These are phyloP conservation scores for Dryococelus australis DNA, from an alignment of 2,888 invertebrate genomes.

Conservation along the genomic window DNA sequence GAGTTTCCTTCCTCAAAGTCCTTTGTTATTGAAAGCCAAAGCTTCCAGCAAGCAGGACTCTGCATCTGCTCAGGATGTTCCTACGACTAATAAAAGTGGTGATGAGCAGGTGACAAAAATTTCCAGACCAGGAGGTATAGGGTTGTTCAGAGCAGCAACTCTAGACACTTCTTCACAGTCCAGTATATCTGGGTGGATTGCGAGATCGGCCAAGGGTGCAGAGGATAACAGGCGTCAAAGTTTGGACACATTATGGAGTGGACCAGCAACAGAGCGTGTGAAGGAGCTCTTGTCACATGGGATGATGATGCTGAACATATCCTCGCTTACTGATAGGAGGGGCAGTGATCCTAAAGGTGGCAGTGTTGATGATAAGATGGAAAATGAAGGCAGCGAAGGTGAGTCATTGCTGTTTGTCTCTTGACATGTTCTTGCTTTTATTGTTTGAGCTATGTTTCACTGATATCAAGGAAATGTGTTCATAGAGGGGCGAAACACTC, in stretches of 20 bases:
- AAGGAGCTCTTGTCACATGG: slow-evolving; percentile 84
- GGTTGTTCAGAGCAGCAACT: slow-evolving; percentile 26
- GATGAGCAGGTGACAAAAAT: slow-evolving; percentile 62
- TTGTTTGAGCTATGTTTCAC: background rate
- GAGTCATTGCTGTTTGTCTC: slow-evolving; percentile 18
- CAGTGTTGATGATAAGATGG: slow-evolving; percentile 22
- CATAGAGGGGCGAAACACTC: slow-evolving; percentile 34
- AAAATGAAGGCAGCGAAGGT: slow-evolving; percentile 20
- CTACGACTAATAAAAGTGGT: slow-evolving; percentile 49
- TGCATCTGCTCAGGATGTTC: background rate
- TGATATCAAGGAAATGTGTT: background rate
- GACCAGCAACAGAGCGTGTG: slow-evolving; percentile 74
- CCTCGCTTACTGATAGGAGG: slow-evolving; percentile 74
- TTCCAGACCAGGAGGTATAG: slow-evolving; percentile 54
- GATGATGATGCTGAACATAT: slow-evolving; percentile 74
- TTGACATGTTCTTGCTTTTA: slow-evolving; percentile 11
- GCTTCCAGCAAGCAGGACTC: background rate
- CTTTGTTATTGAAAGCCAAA: slow-evolving; percentile 31
- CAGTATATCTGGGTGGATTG: slow-evolving; percentile 65
- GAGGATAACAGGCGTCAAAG: slow-evolving; percentile 71
- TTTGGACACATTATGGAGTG: slow-evolving; percentile 74
- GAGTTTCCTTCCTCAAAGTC: slow-evolving; percentile 36
- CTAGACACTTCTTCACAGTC: background rate
- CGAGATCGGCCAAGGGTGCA: slow-evolving; percentile 61
- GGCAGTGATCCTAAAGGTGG: slow-evolving; percentile 69